A percentile compares a stretch with the other conserved stretches of the same genome.
Conservation (phyloP, 2,888 invertebrate species). For the Euplexia lucipara region DNA sequence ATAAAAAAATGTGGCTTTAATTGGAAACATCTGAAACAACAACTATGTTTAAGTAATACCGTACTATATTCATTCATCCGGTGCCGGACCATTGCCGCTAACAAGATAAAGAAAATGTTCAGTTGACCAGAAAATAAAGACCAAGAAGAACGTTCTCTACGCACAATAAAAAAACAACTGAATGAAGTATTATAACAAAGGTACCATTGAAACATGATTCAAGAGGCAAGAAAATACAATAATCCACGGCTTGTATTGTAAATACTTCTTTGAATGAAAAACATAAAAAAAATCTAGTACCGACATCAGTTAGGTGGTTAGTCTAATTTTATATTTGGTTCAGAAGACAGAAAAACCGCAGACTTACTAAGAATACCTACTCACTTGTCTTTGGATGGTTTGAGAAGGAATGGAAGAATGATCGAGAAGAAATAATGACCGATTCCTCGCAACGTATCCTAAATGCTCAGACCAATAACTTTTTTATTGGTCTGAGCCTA, state of each 20-base stretch:
- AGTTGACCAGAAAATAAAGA: conserved; percentile 28
- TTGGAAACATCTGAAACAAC: background rate
- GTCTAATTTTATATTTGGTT: background rate
- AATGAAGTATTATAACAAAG: conserved; percentile 37
- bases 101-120: conserved; percentile 19
- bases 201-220: conserved; percentile 21
- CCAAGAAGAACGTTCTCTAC: conserved; percentile 7
- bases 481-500: too few relatives aligned
- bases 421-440: background rate
- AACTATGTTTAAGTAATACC: background rate
- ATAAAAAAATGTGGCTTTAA: background rate
- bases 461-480: too few relatives aligned
- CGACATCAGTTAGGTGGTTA: background rate
- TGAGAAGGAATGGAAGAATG: background rate
- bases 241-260: conserved; percentile 4
- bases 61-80: conserved; percentile 19
- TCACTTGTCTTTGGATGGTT: background rate
- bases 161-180: conserved; percentile 17
- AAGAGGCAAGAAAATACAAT: conserved; percentile 2
- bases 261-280: too few relatives aligned
- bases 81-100: background rate
- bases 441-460: background rate
- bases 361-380: too few relatives aligned
- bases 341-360: too few relatives aligned
- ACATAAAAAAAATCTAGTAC: background rate